phyloP scores from a whole-genome alignment of 64 coral and sea anemone species.

The Stylophora pistillata region DNA sequence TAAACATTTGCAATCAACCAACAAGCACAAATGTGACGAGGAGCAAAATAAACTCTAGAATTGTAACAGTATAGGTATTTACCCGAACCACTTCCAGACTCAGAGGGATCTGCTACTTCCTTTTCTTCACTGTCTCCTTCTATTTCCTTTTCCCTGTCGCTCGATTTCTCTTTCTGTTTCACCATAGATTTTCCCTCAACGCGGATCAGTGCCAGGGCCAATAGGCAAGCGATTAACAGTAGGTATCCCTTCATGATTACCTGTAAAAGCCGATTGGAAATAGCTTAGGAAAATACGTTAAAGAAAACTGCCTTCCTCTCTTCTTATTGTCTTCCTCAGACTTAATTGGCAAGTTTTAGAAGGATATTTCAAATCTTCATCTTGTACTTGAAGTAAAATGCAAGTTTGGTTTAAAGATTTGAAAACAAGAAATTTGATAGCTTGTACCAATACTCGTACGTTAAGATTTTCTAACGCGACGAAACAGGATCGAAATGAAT shows the following conservation, averaged over 20 bases:
- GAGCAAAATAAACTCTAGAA: not conserved
- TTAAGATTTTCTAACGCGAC: too few species aligned
- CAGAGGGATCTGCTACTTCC: not conserved
- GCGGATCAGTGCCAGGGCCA: not conserved
- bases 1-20: too few species aligned
- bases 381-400: not conserved
- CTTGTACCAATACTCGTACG: not conserved
- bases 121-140: not conserved
- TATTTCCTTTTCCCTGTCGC: not conserved
- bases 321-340: too few species aligned
- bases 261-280: not conserved
- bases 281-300: not conserved
- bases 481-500: too few species aligned
- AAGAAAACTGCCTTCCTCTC: not conserved
- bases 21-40: too few species aligned
- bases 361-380: not conserved
- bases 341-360: too few species aligned
- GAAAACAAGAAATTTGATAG: not conserved
- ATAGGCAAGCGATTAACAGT: constrained; percentile 23
- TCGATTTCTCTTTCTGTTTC: not conserved
- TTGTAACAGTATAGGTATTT: not conserved
- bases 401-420: not conserved
- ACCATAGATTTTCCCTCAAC: not conserved
- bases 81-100: not conserved
- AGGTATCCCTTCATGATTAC: not conserved